Percentiles rank a stretch among this genome's conserved stretches.
phyloP scores from a whole-genome alignment of 1,140 invertebrate genomes.

The Archivesica marissinica region DNA sequence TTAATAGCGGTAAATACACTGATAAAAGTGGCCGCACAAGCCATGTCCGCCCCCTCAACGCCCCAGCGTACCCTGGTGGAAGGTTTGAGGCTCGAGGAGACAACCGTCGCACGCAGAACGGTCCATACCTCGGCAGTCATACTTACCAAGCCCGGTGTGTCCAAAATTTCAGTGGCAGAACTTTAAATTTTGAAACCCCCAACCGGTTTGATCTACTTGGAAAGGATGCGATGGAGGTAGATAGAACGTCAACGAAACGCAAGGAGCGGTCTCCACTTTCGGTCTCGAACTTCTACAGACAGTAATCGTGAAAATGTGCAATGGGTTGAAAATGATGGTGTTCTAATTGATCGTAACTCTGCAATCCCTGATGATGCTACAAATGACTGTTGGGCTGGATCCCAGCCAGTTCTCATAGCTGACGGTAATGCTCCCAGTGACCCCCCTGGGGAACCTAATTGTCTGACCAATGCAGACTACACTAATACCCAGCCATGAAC shows the following conservation, averaged over 20 bases:
- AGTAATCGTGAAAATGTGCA: too few species aligned
- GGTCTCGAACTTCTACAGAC: too few species aligned
- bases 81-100: not conserved
- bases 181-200: not conserved
- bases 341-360: too few species aligned
- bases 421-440: too few species aligned
- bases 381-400: too few species aligned
- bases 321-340: too few species aligned
- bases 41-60: not conserved
- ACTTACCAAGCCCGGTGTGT: not conserved
- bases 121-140: not conserved
- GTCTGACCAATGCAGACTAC: too few species aligned
- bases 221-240: not conserved
- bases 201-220: not conserved
- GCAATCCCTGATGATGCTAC: too few species aligned
- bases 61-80: not conserved
- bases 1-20: not conserved
- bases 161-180: not conserved
- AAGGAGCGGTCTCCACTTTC: not conserved
- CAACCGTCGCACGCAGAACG: not conserved
- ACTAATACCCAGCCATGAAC: too few species aligned
- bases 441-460: too few species aligned
- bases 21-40: not conserved
- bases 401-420: too few species aligned
- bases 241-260: not conserved